Evolutionary conservation across 2,888 invertebrate genomes (phyloP), one percentile per base, ranked within the genome.

Genomic region (Nymphalis c-album): DNA sequence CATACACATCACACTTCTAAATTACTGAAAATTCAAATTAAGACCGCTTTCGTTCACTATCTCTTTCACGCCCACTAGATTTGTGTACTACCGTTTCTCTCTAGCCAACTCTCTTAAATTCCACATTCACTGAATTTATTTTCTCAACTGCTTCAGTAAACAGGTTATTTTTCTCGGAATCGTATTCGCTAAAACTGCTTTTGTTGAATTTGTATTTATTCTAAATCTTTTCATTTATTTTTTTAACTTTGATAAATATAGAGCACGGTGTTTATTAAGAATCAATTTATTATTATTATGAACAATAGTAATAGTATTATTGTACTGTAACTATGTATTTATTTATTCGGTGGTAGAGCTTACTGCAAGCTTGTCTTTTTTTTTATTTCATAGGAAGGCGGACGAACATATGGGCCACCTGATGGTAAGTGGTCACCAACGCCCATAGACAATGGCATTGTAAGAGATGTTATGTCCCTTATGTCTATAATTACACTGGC

Each of bases 21-120:
- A n/a, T 74, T 71, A 72, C 75, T 76, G 77, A 77, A 78, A 77
- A 79, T 79, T 79, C 79, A 80, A 75, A 72, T 62, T 68, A 69
- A 68, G 60, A 69, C 57, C 59, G 60, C 60, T 35, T 67, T 58
- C 18, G 65, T 47, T 18, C n/a, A 18, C 7, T 61, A 47, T 73
- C 76, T 71, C 71, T 69, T 70, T 74, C 70, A 47, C 65, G 61
- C 72, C 53, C 55, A 48, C 51, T 40, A 58, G 47, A 46, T 67
- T 68, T 63, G 31, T n/a, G 64, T 75, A 62, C 57, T 58, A 26
- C 57, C 62, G 48, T 75, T 75, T 72, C 68, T 66, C 63, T 74
- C 72, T 63, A 62, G 58, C 58, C 60, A 63, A 74, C 71, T 74
- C 73, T 77, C 77, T 76, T 73, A 76, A 75, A 75, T 73, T 71